Base-by-base conservation (phyloP, 2,797 vertebrate genomes). In the Antennarius maculatus region DNA sequence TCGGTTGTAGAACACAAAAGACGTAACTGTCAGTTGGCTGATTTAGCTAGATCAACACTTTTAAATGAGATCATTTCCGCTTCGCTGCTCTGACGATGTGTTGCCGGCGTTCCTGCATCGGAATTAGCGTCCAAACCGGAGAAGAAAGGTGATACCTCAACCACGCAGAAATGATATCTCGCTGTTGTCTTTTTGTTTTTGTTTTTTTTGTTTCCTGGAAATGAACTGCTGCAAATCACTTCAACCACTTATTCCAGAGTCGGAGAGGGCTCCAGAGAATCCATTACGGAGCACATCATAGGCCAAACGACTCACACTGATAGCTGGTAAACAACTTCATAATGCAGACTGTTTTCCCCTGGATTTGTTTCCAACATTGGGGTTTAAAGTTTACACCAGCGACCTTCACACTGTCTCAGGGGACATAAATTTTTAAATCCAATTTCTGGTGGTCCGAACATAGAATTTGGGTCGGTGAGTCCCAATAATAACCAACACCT, bases 401-500 rank as follows among this genome's bases (percentile, higher is more conserved):
- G 80, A 88, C 88, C 84, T 88, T 89, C 76, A 81, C 63, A 63
- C 41, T 13, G 47, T 74, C 69, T 77, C 75, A 16, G 18, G 34
- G 70, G 69, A 39, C 69, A 83, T 87, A 62, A 78, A 77, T 88
- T 82, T 81, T 84, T 74, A 82, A 88, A 88, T 88, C 84, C 79
- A 86, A 87, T 88, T 77, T 83, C 60, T 79, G 47, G 16, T 72
- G n/a, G 37, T 39, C 60, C 52, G 64, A 69, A 68, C 71, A n/a
- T 55, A 69, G 78, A 80, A 86, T 83, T 81, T 75, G 17, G 66
- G 50, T 59, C 23, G 61, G 67, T 58, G 69, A 69, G 77, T 65
- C 28, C 10, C 48, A 52, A 53, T 71, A 70, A 78, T 76, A 83
- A 79, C 74, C 73, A 31, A 45, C 46, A 68, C 59, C 63, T 79